Evolutionary conservation across 2,888 invertebrate genomes (phyloP), one percentile per base, ranked within the genome.

Genomic region (Hypena proboscidalis): DNA sequence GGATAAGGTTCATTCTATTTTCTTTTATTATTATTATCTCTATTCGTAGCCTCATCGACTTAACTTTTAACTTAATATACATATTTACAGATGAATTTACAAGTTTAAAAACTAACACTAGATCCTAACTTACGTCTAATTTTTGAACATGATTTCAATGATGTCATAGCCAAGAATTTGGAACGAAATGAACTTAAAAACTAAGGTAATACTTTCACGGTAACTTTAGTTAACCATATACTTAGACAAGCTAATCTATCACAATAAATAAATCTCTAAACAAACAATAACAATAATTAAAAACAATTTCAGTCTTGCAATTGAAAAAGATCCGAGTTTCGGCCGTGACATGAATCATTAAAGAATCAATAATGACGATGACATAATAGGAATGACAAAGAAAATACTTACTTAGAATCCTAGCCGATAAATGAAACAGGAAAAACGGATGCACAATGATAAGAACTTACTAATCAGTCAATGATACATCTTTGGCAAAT

Each of bases 171-270:
- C 85, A 72, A 68, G 67, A 77, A 75, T 88, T 89, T 83, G 80
- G 83, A 77, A 73, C 53, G 54, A 70, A 63, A 74, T 60, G 49
- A 76, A 76, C 77, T 78, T 83, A 83, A 68, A 56, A 71, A 68
- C 64, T 61, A 81, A 74, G 88, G 88, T 90, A 90, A 90, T 90
- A 90, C 89, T 89, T 87, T 53, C 77, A 76, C 81, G 90, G 90
- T 90, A 90, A 90, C 90, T 89, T 79, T 84, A 82, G 87, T 88
- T 79, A 80, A 72, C 77, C 78, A 74, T 74, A 69, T 70, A 74
- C 68, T 75, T 76, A 81, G 67, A 70, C 80, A 77, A 69, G 39
- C 58, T 70, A 77, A 71, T 72, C 76, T 83, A 88, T 88, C 84
- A 89, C 85, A 87, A 85, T 81, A 86, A 89, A 90, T 90, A 90